Conservation (phyloP, 2,888 invertebrate genomes). For the Conus canariensis region DNA sequence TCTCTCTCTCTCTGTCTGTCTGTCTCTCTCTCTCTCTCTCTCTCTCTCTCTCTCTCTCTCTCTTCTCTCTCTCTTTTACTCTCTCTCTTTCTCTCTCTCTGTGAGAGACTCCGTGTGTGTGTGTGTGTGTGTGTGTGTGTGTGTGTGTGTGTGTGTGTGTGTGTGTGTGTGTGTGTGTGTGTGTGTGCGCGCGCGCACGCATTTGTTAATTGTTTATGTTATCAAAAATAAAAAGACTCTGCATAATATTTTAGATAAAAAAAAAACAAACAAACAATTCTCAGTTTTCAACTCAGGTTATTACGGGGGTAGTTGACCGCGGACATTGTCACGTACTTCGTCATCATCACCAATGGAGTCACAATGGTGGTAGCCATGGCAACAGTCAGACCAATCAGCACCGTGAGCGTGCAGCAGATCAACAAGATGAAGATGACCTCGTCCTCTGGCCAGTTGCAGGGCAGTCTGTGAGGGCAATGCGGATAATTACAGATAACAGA, state of each 20-base stretch:
- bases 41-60: too few species aligned
- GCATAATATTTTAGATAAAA: too few species aligned
- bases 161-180: constrained; percentile 25
- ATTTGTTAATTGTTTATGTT: background rate
- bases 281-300: background rate
- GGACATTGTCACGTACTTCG: background rate
- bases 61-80: too few species aligned
- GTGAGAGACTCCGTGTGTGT: too few species aligned
- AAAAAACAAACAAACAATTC: background rate
- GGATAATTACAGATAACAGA: background rate
- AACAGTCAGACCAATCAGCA: constrained; percentile 15
- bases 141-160: constrained; percentile 19
- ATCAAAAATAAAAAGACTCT: background rate
- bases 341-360: constrained; percentile 28
- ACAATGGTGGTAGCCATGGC: background rate
- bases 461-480: constrained; percentile 23
- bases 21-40: too few species aligned
- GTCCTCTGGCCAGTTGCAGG: constrained; percentile 37
- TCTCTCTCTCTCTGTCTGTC: too few species aligned
- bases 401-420: constrained; percentile 35
- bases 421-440: constrained; percentile 27
- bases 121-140: background rate
- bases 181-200: background rate
- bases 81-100: too few species aligned
- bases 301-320: background rate